Base-by-base conservation (phyloP, 2,797 vertebrate genomes). In the Enteromius afrohamiltoni region DNA sequence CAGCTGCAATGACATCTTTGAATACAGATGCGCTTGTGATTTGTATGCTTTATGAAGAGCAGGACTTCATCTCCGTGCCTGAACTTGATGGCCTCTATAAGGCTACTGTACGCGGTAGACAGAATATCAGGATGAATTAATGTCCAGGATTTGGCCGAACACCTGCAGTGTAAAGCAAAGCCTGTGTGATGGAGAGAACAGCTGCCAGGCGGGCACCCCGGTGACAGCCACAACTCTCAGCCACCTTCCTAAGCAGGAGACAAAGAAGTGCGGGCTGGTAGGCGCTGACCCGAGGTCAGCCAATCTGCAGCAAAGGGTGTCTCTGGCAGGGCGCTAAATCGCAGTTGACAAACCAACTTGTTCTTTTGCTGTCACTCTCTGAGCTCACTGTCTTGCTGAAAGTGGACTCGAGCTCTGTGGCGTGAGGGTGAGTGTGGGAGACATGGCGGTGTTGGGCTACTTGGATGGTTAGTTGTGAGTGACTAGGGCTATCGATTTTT, bases 271-370 rank as follows among this genome's bases (percentile, higher is more conserved):
- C n/a, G 26, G 29, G 29, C 83, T 55, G 83, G 82, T 51, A 83
- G 62, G 80, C 40, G 49, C 64, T 84, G 87, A 86, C 79, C 83
- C 64, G 65, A 80, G 79, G 79, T 85, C 80, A 86, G 77, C 51
- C 69, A 79, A 79, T 87, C 80, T 85, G 82, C 45, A 47, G 75
- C 42, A 67, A 78, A 70, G 74, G 68, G 82, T 80, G 87, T 88
- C 81, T 62, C 74, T 88, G 82, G 85, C 75, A 84, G 55, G 60
- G 83, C 21, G 82, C 81, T 88, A 85, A 85, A 87, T 85, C 75
- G 80, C 82, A 84, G 79, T 81, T 88, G 87, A 88, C 86, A 87
- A 85, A 85, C 78, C 81, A 83, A 85, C 75, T 83, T 88, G 87
- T 86, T 85, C 87, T 88, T 85, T 85, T 74, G 45, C 83, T 51